Evolutionary conservation across 2,797 vertebrate genomes (phyloP).

Genomic region (Galago senegalensis): DNA sequence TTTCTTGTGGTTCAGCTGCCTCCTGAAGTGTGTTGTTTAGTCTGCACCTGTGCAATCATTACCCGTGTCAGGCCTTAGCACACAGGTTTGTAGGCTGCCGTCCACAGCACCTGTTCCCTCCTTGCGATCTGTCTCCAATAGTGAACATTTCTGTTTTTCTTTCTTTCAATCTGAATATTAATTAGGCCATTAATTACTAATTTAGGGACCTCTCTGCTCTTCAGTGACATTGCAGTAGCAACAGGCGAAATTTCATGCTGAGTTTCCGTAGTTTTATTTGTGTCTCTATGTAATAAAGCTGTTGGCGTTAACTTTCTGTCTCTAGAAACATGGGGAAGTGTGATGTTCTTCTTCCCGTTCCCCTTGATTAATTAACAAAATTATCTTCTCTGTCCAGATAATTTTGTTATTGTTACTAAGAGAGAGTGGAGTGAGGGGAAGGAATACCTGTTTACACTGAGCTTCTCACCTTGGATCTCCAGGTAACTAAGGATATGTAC

Average conservation of each 20-base stretch:
- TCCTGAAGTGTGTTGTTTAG: not conserved
- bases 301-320: not conserved
- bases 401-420: not conserved
- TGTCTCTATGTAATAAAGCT: not conserved
- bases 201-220: not conserved
- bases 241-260: fast-evolving
- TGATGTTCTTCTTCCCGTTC: not conserved
- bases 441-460: not conserved
- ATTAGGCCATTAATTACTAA: not conserved
- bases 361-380: not conserved
- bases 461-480: not conserved
- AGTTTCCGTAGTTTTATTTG: not conserved
- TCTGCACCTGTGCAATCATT: not conserved
- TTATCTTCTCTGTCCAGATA: not conserved
- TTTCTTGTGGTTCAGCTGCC: not conserved
- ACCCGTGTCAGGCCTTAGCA: not conserved
- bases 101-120: not conserved
- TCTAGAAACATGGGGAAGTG: not conserved
- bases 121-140: not conserved
- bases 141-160: not conserved
- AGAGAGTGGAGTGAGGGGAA: not conserved
- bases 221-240: not conserved
- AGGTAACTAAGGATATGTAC: not conserved
- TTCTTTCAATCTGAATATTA: not conserved
- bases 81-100: not conserved